These are phyloP conservation scores for Brachionus koreanus DNA, from an alignment of 1,140 invertebrate genomes.

Conservation along the genomic window DNA sequence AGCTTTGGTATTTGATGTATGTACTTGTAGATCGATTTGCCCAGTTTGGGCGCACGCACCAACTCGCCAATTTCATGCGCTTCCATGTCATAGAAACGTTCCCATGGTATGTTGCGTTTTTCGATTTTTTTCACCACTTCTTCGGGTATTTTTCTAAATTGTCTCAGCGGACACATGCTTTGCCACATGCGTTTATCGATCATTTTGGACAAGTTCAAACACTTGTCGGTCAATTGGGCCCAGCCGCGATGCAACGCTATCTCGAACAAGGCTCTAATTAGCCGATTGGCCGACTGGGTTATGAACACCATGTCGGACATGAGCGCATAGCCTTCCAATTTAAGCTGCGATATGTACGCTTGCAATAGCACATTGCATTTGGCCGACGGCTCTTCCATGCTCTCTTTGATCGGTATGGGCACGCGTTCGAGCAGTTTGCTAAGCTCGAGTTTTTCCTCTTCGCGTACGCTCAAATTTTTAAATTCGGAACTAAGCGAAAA, in stretches of 20 bases:
- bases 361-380: constrained; percentile 93
- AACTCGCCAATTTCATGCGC: constrained; percentile 96
- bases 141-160: constrained; percentile 95
- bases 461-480: constrained; percentile 70
- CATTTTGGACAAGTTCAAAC: constrained; percentile 94
- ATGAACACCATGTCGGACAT: constrained; percentile 99
- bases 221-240: constrained; percentile 94
- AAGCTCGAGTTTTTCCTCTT: constrained; percentile 95
- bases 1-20: constrained; percentile 95
- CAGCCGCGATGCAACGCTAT: constrained; percentile 83
- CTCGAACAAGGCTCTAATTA: constrained; percentile 95
- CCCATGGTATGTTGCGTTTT: constrained; percentile 73
- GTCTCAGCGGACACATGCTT: constrained; percentile 93
- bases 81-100: constrained; percentile 84
- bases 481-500: constrained; percentile 80
- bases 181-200: constrained; percentile 98
- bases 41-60: constrained; percentile 87
- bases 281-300: constrained; percentile 88
- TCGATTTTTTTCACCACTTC: constrained; percentile 97
- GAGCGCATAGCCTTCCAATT: constrained; percentile 93
- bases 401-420: constrained; percentile 98
- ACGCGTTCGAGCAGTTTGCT: constrained; percentile 95
- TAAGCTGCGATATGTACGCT: constrained; percentile 96
- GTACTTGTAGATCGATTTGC: constrained; percentile 95
- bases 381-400: constrained; percentile 93